A percentile compares a stretch with the other conserved stretches of the same genome.
Conservation (phyloP, 2,888 invertebrate species). For the Acanthosoma haemorrhoidale region DNA sequence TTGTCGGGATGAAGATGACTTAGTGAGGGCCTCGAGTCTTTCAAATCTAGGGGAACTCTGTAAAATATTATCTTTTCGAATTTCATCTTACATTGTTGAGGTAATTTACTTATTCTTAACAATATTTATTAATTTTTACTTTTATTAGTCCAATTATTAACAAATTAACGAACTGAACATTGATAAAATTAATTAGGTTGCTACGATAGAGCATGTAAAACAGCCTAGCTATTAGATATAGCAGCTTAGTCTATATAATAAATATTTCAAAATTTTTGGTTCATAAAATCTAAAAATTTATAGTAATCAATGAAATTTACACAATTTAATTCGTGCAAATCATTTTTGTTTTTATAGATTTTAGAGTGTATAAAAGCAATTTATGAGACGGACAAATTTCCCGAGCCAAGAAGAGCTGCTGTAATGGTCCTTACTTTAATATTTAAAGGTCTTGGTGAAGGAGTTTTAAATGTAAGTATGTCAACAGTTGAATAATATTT, state of each 20-base stretch:
- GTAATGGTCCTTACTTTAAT: constrained; percentile 69
- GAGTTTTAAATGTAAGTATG: constrained; percentile 52
- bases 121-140: background rate
- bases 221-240: too few relatives aligned
- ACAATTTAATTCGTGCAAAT: too few relatives aligned
- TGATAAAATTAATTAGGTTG: too few relatives aligned
- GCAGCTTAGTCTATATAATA: too few relatives aligned
- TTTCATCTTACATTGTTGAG: constrained; percentile 68
- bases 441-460: constrained; percentile 67
- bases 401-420: constrained; percentile 72
- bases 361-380: constrained; percentile 63
- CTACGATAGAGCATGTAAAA: too few relatives aligned
- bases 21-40: constrained; percentile 72
- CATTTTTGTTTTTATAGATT: constrained; percentile 52
- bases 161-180: too few relatives aligned
- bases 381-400: constrained; percentile 62
- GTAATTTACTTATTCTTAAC: constrained; percentile 50
- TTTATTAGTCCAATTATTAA: too few relatives aligned
- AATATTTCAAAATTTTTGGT: too few relatives aligned
- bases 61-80: constrained; percentile 63
- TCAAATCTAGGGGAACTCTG: constrained; percentile 80
- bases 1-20: constrained; percentile 62
- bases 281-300: too few relatives aligned
- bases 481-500: too few relatives aligned
- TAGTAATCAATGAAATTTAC: too few relatives aligned